Evolutionary conservation across 1,140 invertebrate genomes (phyloP), one percentile per base, ranked within the genome.

Genomic region (Procambarus clarkii): DNA sequence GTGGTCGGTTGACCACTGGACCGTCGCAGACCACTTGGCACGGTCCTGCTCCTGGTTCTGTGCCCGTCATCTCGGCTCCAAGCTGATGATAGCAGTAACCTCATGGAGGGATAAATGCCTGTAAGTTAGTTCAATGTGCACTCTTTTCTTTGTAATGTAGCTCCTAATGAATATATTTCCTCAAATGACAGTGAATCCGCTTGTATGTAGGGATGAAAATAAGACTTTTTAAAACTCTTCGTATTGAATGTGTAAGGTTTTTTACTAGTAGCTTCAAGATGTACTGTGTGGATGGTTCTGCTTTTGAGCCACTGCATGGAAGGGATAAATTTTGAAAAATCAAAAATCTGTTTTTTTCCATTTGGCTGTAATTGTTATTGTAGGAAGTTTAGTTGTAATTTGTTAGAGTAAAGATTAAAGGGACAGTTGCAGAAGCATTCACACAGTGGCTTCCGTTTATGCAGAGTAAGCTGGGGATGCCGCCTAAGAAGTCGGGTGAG

Each of bases 41-140:
- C 80, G 87, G 87, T 89, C 46, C 79, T 45, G 79, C 78, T 76
- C 87, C 60, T 71, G 83, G 34, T 86, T 71, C 46, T 86, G 45
- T 34, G 46, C 71, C n/a, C 64, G 83, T 86, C 83, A 86, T 69
- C 83, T 86, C 60, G 83, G 83, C 83, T 76, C 45, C 64, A 76
- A 86, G 83, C 83, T 76, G 83, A 74, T 86, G 83, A 86, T 48
- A 86, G 83, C 83, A 86, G 83, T 86, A 76, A 54, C 87, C 87
- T 82, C 87, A 54, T 74, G 87, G 83, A 91, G 83, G 83, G 89
- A 69, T 81, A 84, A 84, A 91, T 86, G 89, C 89, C 89, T 91
- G 89, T 91, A 91, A 91, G 89, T 91, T 91, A 86, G 89, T 91
- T 91, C 82, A 91, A 91, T 91, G 82, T 91, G 83, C 89, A 86